Conservation (phyloP, 2,797 vertebrate species). For the Semaprochilodus insignis region DNA sequence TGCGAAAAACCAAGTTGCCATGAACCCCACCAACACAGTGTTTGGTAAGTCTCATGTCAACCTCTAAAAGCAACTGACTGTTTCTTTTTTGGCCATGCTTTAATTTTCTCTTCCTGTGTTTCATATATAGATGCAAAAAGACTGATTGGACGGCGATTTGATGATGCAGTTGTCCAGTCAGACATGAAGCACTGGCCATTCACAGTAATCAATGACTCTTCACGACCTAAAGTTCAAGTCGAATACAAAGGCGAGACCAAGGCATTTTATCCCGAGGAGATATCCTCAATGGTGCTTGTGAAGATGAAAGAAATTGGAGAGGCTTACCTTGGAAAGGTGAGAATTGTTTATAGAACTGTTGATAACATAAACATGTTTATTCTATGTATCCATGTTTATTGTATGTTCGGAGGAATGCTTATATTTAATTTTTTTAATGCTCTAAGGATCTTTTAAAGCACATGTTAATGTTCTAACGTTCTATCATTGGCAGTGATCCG, state of each 20-base stretch:
- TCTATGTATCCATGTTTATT: no score
- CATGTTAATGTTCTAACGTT: background rate
- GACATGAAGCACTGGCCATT: slow-evolving; percentile 86
- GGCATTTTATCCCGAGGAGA: slow-evolving; percentile 77
- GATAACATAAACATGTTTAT: background rate
- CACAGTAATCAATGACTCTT: slow-evolving; percentile 70
- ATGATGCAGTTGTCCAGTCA: slow-evolving; percentile 84
- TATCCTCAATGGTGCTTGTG: slow-evolving; percentile 15
- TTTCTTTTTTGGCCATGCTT: background rate
- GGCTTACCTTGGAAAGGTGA: slow-evolving; percentile 81
- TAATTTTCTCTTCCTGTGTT: background rate
- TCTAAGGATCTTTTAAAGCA: background rate
- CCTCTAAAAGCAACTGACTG: background rate
- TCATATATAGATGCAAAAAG: slow-evolving; percentile 88
- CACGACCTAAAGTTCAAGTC: slow-evolving; percentile 80
- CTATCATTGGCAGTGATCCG: no score
- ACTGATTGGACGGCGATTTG: slow-evolving; percentile 92
- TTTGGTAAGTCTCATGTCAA: slow-evolving; percentile 81
- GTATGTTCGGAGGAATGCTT: background rate
- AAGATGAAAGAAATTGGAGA: slow-evolving; percentile 74
- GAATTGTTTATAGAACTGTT: background rate
- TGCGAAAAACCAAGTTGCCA: slow-evolving; percentile 85
- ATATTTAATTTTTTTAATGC: background rate
- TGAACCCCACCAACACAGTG: slow-evolving; percentile 95
- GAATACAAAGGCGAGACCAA: slow-evolving; percentile 81